Evolutionary conservation across 1,140 invertebrate genomes (phyloP), one percentile per base, ranked within the genome.

Genomic region (Tetranychus cinnabarinus): DNA sequence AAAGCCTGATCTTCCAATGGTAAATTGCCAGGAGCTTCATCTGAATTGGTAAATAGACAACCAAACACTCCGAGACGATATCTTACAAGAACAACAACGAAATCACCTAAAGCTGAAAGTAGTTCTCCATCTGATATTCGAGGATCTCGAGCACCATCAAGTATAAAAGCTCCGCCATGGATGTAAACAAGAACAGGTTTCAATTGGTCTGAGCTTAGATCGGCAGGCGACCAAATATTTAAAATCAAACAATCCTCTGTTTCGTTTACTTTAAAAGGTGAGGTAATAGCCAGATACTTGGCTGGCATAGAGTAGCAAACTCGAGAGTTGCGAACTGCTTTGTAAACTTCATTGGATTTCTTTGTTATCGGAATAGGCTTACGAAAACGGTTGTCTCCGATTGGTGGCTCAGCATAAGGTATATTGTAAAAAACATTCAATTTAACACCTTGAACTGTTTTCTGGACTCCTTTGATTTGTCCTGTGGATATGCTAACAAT

Each of bases 221-320:
- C 8, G 2, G 23, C 15, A 1, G 90, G 89, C 63, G 81, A 35
- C 31, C 23, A 86, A 1, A 91, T 79, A 69, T 88, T 89, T 13
- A 92, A 72, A 68, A 82, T 82, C 5, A 91, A 76, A 68, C 87
- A 90, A 68, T 91, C 85, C 73, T 78, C 77, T 2, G 61, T 86
- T 62, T 52, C 50, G 31, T 8, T 52, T n/a, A n/a, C 3, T 2
- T 52, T 33, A 2, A 33, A 23, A 31, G 50, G 50, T 8, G 31
- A 23, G 23, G 12, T 23, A 6, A 23, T 13, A 7, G 13, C n/a
- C 8, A 52, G 2, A n/a, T n/a, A 52, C 31, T n/a, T n/a, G 31
- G 23, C 50, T 2, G 50, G 50, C n/a, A 52, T 52, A 8, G 50
- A 52, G n/a, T 31, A 6, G 31, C 50, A 52, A 13, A 23, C n/a